Evolutionary conservation across 2,888 invertebrate species (phyloP).

Genomic region (Agelastica alni): DNA sequence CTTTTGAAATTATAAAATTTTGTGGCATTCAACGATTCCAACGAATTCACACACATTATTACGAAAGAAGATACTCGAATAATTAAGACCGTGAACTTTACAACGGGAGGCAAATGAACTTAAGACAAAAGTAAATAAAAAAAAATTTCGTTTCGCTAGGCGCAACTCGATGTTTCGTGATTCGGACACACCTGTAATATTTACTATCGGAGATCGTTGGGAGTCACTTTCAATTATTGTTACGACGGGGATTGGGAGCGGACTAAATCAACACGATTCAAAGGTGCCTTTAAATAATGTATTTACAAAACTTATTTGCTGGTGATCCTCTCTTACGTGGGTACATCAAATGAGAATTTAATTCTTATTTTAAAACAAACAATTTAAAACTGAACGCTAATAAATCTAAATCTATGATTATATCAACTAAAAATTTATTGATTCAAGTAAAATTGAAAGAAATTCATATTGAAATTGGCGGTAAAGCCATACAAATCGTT

Average conservation of each 20-base stretch:
- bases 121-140: constrained; percentile 17
- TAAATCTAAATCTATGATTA: no score
- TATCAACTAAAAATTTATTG: no score
- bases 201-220: constrained; percentile 1
- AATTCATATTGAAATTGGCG: no score
- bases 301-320: no score
- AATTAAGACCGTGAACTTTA: constrained; percentile 33
- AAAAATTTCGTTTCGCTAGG: constrained; percentile 19
- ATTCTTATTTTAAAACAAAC: no score
- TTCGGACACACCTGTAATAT: constrained; percentile 1
- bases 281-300: no score
- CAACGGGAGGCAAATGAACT: constrained; percentile 26
- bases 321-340: no score
- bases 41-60: constrained; percentile 11
- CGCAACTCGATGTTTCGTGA: neutral
- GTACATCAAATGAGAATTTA: no score
- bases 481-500: no score
- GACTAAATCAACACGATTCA: neutral
- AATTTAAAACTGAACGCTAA: no score
- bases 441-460: no score
- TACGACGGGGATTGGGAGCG: neutral
- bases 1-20: constrained; percentile 7
- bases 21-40: constrained; percentile 12
- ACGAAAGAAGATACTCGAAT: constrained; percentile 13
- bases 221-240: neutral